Base-by-base conservation (phyloP, 2,797 vertebrate genomes). In the Mus caroli region DNA sequence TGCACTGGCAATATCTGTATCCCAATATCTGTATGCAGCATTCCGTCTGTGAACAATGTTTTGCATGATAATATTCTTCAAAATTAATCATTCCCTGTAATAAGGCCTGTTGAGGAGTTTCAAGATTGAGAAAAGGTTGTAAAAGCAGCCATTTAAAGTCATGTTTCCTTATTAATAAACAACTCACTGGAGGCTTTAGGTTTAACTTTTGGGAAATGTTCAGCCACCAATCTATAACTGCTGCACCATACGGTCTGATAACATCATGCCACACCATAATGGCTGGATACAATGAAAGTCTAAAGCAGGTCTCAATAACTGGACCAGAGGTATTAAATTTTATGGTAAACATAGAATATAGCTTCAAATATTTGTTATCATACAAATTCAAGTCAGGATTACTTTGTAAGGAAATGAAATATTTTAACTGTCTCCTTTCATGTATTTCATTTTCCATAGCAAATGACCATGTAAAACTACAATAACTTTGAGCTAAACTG, bases 361-460 rank as follows among this genome's bases (percentile, higher is more conserved):
- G 11, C 28, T 3, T 90, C 22, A 77, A 80, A 24, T 86, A 67
- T 34, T 8, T 93, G 0, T 67, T 79, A 46, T 13, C 26, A 17
- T 9, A 77, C 17, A 87, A 60, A 87, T 40, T 93, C 17, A 94
- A 90, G 77, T 34, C 10, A 19, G 19, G 83, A 77, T 82, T 80
- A 62, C 60, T 94, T 87, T 34, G 3, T 80, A 90, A 78, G 52
- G 90, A 92, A 76, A 37, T 13, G 3, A 91, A 92, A 40, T 34
- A 43, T 54, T 60, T 93, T 54, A 50, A 76, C 24, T 14, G 24
- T 88, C 71, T 85, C 6, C 20, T 52, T 62, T 12, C 34, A 80
- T 58, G 82, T 31, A 62, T 31, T 79, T 91, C 28, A 40, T 87
- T 50, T 96, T 83, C 84, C 34, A 67, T 56, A 64, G 34, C 2